Evolutionary conservation across 1,140 invertebrate species (phyloP).

Genomic region (Saxidomus purpurata): DNA sequence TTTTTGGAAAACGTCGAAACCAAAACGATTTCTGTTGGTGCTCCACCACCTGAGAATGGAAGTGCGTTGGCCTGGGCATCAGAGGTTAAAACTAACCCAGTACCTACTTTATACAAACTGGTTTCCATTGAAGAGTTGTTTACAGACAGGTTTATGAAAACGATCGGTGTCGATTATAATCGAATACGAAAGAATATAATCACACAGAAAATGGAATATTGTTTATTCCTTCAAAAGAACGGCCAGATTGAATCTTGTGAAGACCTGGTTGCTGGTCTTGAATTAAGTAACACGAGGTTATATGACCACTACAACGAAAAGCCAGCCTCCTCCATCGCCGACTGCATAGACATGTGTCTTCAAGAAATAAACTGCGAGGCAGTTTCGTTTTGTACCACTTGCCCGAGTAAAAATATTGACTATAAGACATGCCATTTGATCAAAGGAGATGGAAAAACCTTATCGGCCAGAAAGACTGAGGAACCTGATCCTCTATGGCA

Average conservation of each 20-base stretch:
- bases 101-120: constrained; percentile 10
- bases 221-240: background rate
- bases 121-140: constrained; percentile 12
- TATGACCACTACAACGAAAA: background rate
- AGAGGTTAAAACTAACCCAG: constrained; percentile 13
- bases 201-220: background rate
- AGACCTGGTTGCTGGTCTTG: background rate
- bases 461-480: background rate
- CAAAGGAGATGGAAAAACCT: background rate
- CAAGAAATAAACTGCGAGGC: constrained; percentile 1
- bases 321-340: background rate
- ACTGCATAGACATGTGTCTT: background rate
- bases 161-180: background rate
- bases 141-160: constrained; percentile 2
- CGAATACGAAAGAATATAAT: background rate
- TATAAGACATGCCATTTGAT: background rate
- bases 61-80: constrained; percentile 32
- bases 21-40: constrained; percentile 40
- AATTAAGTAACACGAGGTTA: background rate
- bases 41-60: constrained; percentile 33
- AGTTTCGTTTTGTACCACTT: background rate
- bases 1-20: constrained; percentile 31
- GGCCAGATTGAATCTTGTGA: constrained; percentile 1
- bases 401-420: background rate
- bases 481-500: background rate